A percentile compares a stretch with the other conserved stretches of the same genome.
These are phyloP conservation scores for Theristicus caerulescens DNA, from an alignment of 2,113 vertebrate species.

Conservation along the genomic window DNA sequence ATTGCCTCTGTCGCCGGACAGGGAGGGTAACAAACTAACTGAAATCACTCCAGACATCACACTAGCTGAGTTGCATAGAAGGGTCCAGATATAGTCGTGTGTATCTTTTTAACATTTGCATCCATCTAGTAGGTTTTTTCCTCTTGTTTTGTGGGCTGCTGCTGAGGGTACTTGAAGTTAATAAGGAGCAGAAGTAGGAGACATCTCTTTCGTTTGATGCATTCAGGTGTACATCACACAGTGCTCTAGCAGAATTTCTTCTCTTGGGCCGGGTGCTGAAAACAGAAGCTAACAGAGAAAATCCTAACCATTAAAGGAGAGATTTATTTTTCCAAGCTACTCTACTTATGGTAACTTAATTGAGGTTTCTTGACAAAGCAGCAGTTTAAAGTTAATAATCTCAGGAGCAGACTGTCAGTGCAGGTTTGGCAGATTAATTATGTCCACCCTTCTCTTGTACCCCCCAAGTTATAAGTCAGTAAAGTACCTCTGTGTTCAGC, in stretches of 20 bases:
- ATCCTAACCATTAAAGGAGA: background rate
- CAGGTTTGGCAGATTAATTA: background rate
- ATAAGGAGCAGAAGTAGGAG: background rate
- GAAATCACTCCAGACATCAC: background rate
- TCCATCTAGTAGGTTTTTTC: background rate
- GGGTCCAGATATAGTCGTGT: background rate
- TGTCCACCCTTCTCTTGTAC: background rate
- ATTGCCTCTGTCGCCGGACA: background rate
- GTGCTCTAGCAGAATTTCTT: background rate
- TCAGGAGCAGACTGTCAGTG: background rate
- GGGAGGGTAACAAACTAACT: background rate
- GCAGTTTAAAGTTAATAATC: background rate
- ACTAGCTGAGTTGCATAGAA: background rate
- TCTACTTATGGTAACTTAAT: background rate
- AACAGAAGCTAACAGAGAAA: background rate
- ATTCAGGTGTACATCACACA: background rate
- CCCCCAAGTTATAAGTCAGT: background rate
- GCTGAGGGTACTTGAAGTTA: background rate
- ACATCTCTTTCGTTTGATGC: background rate
- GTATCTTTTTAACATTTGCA: background rate
- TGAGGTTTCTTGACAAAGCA: background rate
- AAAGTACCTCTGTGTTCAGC: background rate
- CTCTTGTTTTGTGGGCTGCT: background rate
- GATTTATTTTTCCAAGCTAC: background rate
- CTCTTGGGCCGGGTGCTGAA: background rate